Conservation (phyloP, 2,888 invertebrate species). For the Augochlorella aurata region DNA sequence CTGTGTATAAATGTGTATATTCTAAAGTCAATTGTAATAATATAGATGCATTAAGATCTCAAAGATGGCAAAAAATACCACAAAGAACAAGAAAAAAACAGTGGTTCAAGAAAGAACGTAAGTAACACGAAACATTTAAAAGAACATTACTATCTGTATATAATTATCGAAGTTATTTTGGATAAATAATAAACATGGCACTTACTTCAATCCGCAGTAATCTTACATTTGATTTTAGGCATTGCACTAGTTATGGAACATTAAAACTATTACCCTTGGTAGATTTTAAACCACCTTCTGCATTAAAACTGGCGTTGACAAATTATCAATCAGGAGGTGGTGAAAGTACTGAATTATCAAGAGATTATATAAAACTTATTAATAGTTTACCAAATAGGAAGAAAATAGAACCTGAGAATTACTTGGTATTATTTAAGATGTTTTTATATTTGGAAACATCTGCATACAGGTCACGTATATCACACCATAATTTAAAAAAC, state of each 20-base stretch:
- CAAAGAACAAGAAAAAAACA: not conserved
- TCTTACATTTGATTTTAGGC: conserved; percentile 7
- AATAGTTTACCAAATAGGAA: conserved; percentile 49
- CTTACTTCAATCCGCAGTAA: not conserved
- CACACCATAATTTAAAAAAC: conserved; percentile 40
- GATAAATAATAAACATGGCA: not conserved
- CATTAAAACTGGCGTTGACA: conserved; percentile 12
- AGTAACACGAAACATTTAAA: not conserved
- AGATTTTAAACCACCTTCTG: not conserved
- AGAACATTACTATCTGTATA: not conserved
- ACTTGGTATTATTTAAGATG: conserved; percentile 66
- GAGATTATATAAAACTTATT: conserved; percentile 56
- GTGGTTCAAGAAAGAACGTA: conserved; percentile 12
- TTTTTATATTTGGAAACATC: conserved; percentile 68
- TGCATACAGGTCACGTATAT: conserved; percentile 43
- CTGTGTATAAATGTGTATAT: not conserved
- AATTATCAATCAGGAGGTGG: conserved; percentile 9
- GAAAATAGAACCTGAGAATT: conserved; percentile 50
- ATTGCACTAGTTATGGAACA: conserved; percentile 17
- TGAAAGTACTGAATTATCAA: conserved; percentile 25
- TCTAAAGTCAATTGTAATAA: not conserved
- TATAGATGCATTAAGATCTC: not conserved
- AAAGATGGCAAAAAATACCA: conserved; percentile 7
- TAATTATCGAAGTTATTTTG: not conserved
- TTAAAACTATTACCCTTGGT: not conserved